A percentile compares a stretch with the other conserved stretches of the same genome.
These are phyloP conservation scores for Imbricaverruca yamaguchii DNA, from an alignment of 2,888 invertebrate genomes.

Conservation along the genomic window DNA sequence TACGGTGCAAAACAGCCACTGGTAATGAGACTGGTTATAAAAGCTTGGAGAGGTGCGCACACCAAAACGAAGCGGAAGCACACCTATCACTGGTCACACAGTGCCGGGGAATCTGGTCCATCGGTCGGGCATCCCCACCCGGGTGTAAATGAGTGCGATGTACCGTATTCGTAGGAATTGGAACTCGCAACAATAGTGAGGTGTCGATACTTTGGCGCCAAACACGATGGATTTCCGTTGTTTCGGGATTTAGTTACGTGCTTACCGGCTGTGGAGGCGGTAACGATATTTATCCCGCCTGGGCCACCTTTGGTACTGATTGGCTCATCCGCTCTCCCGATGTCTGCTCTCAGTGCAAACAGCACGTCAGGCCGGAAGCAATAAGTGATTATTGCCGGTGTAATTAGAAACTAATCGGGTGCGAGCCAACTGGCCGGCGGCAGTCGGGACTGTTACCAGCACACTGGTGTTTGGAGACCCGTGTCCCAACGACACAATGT, in stretches of 20 bases:
- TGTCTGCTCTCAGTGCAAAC: background rate
- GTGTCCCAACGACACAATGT: background rate
- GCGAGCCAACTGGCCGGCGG: background rate
- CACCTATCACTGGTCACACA: too few relatives aligned
- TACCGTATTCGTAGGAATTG: too few relatives aligned
- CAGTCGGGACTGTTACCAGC: background rate
- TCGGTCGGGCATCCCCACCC: too few relatives aligned
- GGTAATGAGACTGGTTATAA: too few relatives aligned
- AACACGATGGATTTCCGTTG: background rate
- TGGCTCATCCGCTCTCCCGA: background rate
- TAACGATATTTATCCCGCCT: background rate
- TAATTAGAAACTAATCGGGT: background rate
- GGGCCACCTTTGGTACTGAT: background rate
- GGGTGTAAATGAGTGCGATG: too few relatives aligned
- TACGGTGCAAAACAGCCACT: too few relatives aligned
- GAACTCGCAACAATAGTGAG: too few relatives aligned
- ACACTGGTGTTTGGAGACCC: conserved; percentile 4
- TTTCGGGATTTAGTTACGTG: background rate
- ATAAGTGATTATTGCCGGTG: conserved; percentile 14
- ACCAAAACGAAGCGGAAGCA: too few relatives aligned
- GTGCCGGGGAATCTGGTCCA: too few relatives aligned
- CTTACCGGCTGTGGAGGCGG: background rate
- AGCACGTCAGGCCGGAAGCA: background rate
- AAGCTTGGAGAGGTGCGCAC: too few relatives aligned
- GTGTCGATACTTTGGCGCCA: background rate